Percentiles rank a stretch among this genome's conserved stretches.
These are phyloP conservation scores for Burhinus oedicnemus DNA, from an alignment of 2,113 vertebrate genomes.

Conservation along the genomic window DNA sequence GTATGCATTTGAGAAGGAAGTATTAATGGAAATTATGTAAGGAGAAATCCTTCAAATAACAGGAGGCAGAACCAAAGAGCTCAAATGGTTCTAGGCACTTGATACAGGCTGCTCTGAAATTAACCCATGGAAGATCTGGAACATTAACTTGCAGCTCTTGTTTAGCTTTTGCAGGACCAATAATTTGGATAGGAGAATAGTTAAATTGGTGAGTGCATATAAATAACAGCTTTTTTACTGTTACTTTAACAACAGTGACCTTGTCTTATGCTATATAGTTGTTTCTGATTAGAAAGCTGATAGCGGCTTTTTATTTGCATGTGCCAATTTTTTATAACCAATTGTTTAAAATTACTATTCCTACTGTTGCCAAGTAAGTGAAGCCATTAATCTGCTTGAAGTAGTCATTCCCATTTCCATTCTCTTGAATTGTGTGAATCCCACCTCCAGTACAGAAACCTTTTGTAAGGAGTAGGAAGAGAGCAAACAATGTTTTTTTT, in stretches of 20 bases:
- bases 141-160: background rate
- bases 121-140: background rate
- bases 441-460: background rate
- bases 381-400: background rate
- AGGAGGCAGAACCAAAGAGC: background rate
- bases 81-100: background rate
- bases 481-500: background rate
- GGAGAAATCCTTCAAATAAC: background rate
- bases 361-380: background rate
- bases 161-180: background rate
- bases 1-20: background rate
- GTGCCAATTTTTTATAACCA: background rate
- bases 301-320: background rate
- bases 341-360: background rate
- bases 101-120: background rate
- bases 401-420: background rate
- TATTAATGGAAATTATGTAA: slow-evolving; percentile 45
- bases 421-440: background rate
- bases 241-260: background rate
- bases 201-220: background rate
- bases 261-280: background rate
- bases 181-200: background rate
- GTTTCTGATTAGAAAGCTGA: background rate
- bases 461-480: background rate
- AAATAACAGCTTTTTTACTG: background rate